Evolutionary conservation across 2,113 vertebrate genomes (phyloP), one percentile per base, ranked within the genome.

Genomic region (Brachypodius melanocephalos): DNA sequence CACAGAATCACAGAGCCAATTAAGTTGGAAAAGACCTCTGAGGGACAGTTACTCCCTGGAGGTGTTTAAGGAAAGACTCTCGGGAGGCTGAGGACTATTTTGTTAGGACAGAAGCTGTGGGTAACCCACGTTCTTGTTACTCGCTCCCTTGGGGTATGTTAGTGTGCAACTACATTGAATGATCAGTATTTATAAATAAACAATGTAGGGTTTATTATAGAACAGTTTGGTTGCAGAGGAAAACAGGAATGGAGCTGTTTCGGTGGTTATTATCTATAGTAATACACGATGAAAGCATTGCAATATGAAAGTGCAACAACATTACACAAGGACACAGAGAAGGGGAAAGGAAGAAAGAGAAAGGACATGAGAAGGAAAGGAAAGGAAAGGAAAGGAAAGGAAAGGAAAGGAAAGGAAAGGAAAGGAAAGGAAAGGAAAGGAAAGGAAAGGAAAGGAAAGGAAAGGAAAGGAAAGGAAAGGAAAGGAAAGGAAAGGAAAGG

Each of bases 31-130:
- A 79, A 79, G 31, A 65, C 42, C 8, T 57, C 66, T 57, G 49
- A 80, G 49, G 26, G 12, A 28, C 0, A 0, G 14, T 57, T 73
- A 31, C 25, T 58, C 43, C 31, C 20, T 42, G 34, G 13, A 49
- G 6, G 6, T 49, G 10, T 25, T 75, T 49, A 57, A 57, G 43
- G 34, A 71, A 79, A 42, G 20, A 42, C 12, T 55, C 14, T 11
- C 34, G 57, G 34, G 25, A 72, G 25, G 6, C 49, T 48, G 34
- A 63, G 17, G 11, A 8, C 3, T 29, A 40, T 46, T 55, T 46
- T 85, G 15, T 55, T 55, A 40, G 12, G 18, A n/a, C 4, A 48
- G 24, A 48, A 55, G 1, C 6, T 63, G n/a, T 8, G 17, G 18
- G 5, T 46, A 46, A 84, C 49, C 28, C 12, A 29, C 0, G 3